These are phyloP conservation scores for Andinoacara biseriatus DNA, from an alignment of 2,113 vertebrate species.

Conservation along the genomic window DNA sequence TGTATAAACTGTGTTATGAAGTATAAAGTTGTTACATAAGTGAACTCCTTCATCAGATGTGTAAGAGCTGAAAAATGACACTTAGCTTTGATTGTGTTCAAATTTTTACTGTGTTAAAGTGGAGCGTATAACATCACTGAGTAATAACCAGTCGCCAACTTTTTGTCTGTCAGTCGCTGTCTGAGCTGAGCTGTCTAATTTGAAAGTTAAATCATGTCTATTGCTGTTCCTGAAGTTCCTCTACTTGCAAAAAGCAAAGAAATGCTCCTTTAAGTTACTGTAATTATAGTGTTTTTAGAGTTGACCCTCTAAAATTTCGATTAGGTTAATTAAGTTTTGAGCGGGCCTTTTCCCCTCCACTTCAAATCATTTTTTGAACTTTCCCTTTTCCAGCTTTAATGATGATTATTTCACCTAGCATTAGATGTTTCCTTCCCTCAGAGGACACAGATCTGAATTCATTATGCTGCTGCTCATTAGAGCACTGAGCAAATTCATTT, in stretches of 20 bases:
- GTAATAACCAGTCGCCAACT: background rate
- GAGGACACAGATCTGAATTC: conserved; percentile 12
- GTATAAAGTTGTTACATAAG: background rate
- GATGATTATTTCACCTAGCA: conserved; percentile 20
- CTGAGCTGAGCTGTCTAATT: background rate
- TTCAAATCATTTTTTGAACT: conserved; percentile 7
- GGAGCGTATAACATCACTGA: background rate
- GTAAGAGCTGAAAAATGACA: background rate
- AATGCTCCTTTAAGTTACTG: conserved; percentile 15
- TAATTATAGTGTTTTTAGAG: background rate
- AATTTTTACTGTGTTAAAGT: background rate
- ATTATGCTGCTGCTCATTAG: conserved; percentile 33
- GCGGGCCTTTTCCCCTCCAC: background rate
- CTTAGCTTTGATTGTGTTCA: background rate
- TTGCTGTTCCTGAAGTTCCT: background rate
- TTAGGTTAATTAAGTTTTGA: conserved; percentile 8
- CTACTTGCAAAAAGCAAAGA: background rate
- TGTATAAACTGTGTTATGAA: background rate
- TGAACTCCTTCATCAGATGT: background rate
- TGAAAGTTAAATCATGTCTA: background rate
- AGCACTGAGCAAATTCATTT: conserved; percentile 15
- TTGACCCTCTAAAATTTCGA: background rate
- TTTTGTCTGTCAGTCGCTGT: background rate
- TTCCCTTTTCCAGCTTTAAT: conserved; percentile 5
- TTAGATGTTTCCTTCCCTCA: background rate